A percentile compares a stretch with the other conserved stretches of the same genome.
These are phyloP conservation scores for Austrolebias charrua DNA, from an alignment of 2,797 vertebrate genomes.

Conservation along the genomic window DNA sequence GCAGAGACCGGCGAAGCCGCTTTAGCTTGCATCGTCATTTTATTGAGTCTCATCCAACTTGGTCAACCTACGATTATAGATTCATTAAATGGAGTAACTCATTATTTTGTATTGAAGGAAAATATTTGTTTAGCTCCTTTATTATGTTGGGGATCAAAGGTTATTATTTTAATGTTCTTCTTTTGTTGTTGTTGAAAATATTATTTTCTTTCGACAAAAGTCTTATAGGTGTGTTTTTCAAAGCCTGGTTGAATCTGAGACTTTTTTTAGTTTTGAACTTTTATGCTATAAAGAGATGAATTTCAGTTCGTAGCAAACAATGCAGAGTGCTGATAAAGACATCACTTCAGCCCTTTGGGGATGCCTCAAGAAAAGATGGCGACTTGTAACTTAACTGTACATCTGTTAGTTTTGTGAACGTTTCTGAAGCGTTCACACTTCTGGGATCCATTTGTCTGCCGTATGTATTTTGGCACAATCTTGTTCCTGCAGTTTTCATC, in stretches of 20 bases:
- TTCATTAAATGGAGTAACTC: neutral
- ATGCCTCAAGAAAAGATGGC: neutral
- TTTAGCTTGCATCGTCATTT: too few species aligned
- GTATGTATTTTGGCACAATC: too few species aligned
- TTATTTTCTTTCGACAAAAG: neutral
- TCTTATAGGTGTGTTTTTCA: neutral
- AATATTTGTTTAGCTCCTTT: neutral
- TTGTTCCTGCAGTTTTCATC: too few species aligned
- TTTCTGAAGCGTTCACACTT: too few species aligned
- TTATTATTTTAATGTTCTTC: neutral
- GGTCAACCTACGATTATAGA: neutral
- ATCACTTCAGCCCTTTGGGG: neutral
- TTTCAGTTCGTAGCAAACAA: neutral
- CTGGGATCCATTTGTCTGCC: too few species aligned
- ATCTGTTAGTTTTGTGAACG: slow-evolving; percentile 8
- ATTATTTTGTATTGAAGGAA: neutral
- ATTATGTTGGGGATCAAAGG: neutral
- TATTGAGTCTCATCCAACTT: neutral
- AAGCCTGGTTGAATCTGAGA: neutral
- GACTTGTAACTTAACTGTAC: neutral
- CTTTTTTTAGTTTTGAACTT: neutral
- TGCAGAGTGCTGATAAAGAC: neutral
- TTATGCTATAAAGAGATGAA: neutral
- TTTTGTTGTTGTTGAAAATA: too few species aligned
- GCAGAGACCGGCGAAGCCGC: neutral